Base-by-base conservation (phyloP, 2,888 invertebrate species). In the Catocala sponsa region DNA sequence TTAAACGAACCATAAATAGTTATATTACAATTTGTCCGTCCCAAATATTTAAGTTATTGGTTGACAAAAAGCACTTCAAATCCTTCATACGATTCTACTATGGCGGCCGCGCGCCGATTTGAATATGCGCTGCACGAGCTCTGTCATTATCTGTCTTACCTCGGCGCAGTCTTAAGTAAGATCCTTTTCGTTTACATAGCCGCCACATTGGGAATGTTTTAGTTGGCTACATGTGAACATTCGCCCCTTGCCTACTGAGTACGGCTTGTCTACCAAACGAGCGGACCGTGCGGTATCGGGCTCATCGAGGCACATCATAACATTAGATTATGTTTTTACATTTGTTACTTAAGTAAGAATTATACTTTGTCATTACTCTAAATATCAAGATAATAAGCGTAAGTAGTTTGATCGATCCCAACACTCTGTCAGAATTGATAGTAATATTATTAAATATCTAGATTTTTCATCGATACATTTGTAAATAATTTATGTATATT, bases 381-480 rank as follows among this genome's bases (percentile, higher is more conserved):
- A 86, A 90, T 92, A 92, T 89, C 88, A 84, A 91, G 90, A 90
- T 94, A 94, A 91, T 94, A 94, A 94, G 94, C 94, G 94, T 94
- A 94, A 90, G 89, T 89, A 87, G 76, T 86, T 84, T 84, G 82
- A 88, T 86, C 87, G 79, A 84, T 86, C 79, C 89, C 83, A 85
- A 88, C 85, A 70, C 76, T 74, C 55, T 76, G 82, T 88, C 80
- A 83, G 87, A 86, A 86, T 81, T 78, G 79, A 83, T 84, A 76
- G 73, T 67, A 63, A 69, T 68, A 75, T 69, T 65, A 70, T 74
- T 76, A 74, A 65, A 78, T 84, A 80, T 74, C 72, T 71, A 78
- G 71, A 78, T 77, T 32, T 78, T 78, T 80, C 79, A 74, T 77
- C 52, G 63, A 82, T 84, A 87, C 76, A 77, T 82, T 79, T 81